phyloP scores from a whole-genome alignment of 2,888 invertebrate species.

The Acleris cristana region DNA sequence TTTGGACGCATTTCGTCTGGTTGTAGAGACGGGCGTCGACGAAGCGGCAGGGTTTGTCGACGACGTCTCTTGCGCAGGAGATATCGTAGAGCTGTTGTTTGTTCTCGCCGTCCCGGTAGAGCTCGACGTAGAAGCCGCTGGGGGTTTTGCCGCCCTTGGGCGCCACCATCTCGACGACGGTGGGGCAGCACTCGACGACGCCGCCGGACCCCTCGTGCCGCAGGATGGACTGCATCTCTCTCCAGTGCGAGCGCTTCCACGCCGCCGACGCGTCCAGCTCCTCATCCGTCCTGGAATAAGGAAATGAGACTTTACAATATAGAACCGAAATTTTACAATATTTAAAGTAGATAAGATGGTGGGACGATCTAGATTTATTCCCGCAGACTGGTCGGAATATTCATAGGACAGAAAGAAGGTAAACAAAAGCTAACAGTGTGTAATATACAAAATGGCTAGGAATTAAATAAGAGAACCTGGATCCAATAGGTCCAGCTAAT shows the following conservation, averaged over 20 bases:
- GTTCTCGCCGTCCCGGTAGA: constrained; percentile 89
- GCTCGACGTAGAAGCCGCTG: constrained; percentile 88
- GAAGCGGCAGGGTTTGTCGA: constrained; percentile 89
- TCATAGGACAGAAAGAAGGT: too few relatives aligned
- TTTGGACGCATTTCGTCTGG: constrained; percentile 91
- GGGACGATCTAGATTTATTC: too few relatives aligned
- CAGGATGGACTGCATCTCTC: constrained; percentile 86
- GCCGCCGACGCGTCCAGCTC: constrained; percentile 70
- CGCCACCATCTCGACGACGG: constrained; percentile 89
- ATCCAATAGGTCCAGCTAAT: too few relatives aligned
- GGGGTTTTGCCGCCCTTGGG: constrained; percentile 90
- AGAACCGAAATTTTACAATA: too few relatives aligned
- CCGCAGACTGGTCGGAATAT: too few relatives aligned
- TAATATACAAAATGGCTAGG: too few relatives aligned
- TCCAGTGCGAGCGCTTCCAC: constrained; percentile 84
- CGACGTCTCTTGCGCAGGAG: constrained; percentile 88
- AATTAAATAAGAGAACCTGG: too few relatives aligned
- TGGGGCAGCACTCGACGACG: constrained; percentile 91
- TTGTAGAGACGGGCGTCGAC: constrained; percentile 87
- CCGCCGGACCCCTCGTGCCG: constrained; percentile 78
- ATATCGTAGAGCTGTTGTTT: constrained; percentile 90
- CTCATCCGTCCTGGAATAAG: constrained; percentile 68
- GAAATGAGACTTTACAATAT: constrained; percentile 7
- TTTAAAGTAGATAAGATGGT: too few relatives aligned
- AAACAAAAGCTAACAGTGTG: too few relatives aligned